Evolutionary conservation across 2,113 vertebrate species (phyloP), one percentile per base, ranked within the genome.

Genomic region (Otolemur garnettii): DNA sequence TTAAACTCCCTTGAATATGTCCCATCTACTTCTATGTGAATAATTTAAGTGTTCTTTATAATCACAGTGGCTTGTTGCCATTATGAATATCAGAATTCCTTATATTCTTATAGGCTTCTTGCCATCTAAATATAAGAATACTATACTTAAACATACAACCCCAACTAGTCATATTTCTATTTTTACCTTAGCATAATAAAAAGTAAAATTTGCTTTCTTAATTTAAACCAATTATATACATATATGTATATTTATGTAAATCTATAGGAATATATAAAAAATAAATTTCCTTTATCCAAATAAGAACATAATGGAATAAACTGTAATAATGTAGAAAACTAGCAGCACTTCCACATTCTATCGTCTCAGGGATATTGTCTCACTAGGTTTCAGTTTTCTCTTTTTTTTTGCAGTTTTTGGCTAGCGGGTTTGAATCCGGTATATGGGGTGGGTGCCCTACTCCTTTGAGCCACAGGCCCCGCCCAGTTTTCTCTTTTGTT

Each of bases 41-140:
- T 42, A 88, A 87, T 95, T 85, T 35, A 80, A 87, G n/a, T 69
- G 6, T 90, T 87, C 4, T 62, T 13, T 59, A 71, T 79, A 87
- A 77, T 50, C 50, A 66, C 1, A 17, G 38, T 50, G 18, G 0
- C 5, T 94, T 9, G 60, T 19, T 83, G 64, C 35, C 4, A 15
- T 90, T 93, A 68, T 87, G 33, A 66, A 38, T 38, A 38, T 38
- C 38, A 38, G 38, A 38, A 38, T 38, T 38, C 38, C 38, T 38
- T 38, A 38, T 38, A 38, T 38, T 38, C 38, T 38, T 38, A 38
- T 38, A 38, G 38, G 38, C 38, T 38, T 38, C 38, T 38, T 38
- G 38, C 38, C 38, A 38, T 38, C 18, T 71, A 81, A 85, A 59
- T 79, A 33, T 84, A 62, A 82, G 9, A 69, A 4, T 88, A 72